Evolutionary conservation across 23 tunicate genomes (phyloP).

Genomic region (Phallusia fumigata): DNA sequence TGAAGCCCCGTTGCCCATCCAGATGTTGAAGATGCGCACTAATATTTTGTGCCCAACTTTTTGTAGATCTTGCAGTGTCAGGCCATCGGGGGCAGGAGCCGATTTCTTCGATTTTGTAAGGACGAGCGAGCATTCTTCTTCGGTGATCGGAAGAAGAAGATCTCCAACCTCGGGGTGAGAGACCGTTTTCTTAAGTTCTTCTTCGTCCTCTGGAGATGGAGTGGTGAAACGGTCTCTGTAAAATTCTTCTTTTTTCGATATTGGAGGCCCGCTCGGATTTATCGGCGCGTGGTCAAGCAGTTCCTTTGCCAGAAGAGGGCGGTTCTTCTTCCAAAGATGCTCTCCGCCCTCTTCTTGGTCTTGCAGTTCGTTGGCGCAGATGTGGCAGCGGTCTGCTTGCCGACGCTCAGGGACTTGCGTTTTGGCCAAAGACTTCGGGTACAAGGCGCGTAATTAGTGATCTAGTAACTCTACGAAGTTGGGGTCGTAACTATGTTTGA

Average conservation of each 20-base stretch:
- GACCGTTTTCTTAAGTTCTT: not conserved
- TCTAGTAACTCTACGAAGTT: not conserved
- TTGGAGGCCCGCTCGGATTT: too few relatives aligned
- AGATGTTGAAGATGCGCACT: too few relatives aligned
- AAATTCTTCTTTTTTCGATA: too few relatives aligned
- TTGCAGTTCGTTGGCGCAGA: not conserved
- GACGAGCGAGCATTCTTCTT: not conserved
- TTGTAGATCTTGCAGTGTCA: not conserved
- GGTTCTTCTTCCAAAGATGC: constrained; percentile 1
- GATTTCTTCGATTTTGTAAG: not conserved
- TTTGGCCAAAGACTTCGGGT: not conserved
- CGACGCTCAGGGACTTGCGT: too few relatives aligned
- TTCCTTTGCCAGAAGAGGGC: not conserved
- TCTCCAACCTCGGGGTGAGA: not conserved
- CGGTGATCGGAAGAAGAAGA: not conserved
- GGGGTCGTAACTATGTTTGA: not conserved
- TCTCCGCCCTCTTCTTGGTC: constrained; percentile 12
- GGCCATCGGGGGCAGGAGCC: not conserved
- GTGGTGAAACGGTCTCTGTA: not conserved
- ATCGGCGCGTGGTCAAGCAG: too few relatives aligned
- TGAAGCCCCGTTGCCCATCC: not conserved
- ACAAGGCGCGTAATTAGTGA: not conserved
- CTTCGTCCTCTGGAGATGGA: not conserved
- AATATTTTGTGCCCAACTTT: not conserved
- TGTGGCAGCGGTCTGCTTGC: too few relatives aligned